Conservation (phyloP, 2,113 vertebrate species). For the Pomatostomus ruficeps region DNA sequence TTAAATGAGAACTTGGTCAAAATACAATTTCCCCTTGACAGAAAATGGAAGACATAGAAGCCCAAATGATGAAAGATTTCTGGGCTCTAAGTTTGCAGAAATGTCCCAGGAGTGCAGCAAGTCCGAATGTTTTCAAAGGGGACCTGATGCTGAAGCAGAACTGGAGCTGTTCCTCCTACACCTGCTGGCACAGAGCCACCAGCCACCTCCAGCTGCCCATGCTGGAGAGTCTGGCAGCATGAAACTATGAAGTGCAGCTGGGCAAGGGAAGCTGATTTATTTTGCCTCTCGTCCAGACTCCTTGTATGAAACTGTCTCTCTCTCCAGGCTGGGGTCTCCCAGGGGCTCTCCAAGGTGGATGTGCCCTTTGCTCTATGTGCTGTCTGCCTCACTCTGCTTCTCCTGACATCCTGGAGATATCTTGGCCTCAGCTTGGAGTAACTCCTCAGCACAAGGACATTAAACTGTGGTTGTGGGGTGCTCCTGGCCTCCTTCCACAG, state of each 20-base stretch:
- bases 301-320: neutral
- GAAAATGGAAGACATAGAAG: neutral
- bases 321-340: neutral
- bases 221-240: neutral
- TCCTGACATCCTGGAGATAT: neutral
- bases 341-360: neutral
- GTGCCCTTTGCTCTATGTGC: neutral
- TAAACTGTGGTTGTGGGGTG: neutral
- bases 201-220: rapidly evolving
- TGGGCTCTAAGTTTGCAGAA: neutral
- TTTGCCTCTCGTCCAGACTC: neutral
- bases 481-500: neutral
- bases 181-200: neutral
- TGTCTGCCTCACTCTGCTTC: neutral
- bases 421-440: neutral
- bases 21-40: neutral
- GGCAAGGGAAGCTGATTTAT: neutral
- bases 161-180: neutral
- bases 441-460: neutral
- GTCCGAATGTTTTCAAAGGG: neutral
- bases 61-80: neutral
- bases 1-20: neutral
- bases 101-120: neutral
- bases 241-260: neutral
- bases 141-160: neutral